Conservation (phyloP, 2,797 vertebrate genomes). For the Gobionotothen gibberifrons region DNA sequence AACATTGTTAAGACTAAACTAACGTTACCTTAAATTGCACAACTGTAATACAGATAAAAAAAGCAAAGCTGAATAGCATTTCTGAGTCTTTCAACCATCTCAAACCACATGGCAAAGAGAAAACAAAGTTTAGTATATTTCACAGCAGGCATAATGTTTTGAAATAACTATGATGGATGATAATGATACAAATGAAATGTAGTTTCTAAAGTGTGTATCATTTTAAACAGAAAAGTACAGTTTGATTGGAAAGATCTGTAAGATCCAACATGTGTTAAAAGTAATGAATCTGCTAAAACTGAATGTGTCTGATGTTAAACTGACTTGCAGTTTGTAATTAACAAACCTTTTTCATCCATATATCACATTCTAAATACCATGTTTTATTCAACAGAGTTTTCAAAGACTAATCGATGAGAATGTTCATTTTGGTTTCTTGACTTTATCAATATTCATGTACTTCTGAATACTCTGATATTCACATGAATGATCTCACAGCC, state of each 20-base stretch:
- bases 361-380: slow-evolving; percentile 22
- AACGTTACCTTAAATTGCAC: not conserved
- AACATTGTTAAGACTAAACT: not conserved
- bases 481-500: slow-evolving; percentile 28
- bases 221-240: not conserved
- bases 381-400: slow-evolving; percentile 45
- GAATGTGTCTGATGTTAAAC: slow-evolving; percentile 8
- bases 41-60: no score
- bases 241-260: not conserved
- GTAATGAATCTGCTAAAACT: not conserved
- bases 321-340: slow-evolving; percentile 3
- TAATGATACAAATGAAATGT: not conserved
- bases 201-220: not conserved
- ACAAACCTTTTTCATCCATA: slow-evolving; percentile 6
- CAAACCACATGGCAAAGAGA: no score
- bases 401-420: slow-evolving; percentile 32
- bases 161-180: not conserved
- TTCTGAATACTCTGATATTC: slow-evolving; percentile 16
- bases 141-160: not conserved
- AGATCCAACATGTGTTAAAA: not conserved
- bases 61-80: not conserved
- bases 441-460: slow-evolving; percentile 55
- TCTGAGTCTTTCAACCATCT: no score
- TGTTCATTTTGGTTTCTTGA: slow-evolving; percentile 20
- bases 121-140: no score